Conservation (phyloP, 2,113 vertebrate genomes). For the Malaclemys terrapin region DNA sequence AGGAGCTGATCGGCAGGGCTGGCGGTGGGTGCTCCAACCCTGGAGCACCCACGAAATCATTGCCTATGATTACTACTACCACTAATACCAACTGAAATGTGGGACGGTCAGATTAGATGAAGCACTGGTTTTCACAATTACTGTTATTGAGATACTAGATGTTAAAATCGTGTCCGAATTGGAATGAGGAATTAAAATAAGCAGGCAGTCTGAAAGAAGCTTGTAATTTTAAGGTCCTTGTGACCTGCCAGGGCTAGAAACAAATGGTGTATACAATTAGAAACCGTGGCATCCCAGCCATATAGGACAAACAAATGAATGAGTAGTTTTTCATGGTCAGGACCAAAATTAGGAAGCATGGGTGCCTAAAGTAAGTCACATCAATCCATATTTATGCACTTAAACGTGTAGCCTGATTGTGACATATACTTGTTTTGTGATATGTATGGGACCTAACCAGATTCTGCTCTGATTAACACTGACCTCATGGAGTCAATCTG, state of each 20-base stretch:
- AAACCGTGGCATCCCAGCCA: neutral
- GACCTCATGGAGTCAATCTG: neutral
- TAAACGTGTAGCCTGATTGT: neutral
- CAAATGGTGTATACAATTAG: neutral
- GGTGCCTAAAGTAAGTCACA: neutral
- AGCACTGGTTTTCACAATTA: neutral
- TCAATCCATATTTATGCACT: neutral
- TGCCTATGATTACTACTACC: neutral
- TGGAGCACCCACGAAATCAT: no score
- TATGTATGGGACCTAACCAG: no score
- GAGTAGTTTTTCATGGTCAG: neutral
- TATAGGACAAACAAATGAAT: neutral
- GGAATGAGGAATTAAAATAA: neutral
- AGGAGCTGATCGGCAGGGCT: no score
- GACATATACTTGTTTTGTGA: neutral
- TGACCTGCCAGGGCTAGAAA: neutral
- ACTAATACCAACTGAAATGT: neutral
- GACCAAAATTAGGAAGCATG: neutral
- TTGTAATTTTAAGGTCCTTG: neutral
- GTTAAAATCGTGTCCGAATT: neutral
- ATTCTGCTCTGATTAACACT: neutral
- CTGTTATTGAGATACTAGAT: neutral
- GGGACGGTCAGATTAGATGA: neutral
- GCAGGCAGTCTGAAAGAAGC: neutral
- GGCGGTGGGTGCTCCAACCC: no score